Evolutionary conservation across 2,113 vertebrate genomes (phyloP).

Genomic region (zebrafish (Danio rerio)): DNA sequence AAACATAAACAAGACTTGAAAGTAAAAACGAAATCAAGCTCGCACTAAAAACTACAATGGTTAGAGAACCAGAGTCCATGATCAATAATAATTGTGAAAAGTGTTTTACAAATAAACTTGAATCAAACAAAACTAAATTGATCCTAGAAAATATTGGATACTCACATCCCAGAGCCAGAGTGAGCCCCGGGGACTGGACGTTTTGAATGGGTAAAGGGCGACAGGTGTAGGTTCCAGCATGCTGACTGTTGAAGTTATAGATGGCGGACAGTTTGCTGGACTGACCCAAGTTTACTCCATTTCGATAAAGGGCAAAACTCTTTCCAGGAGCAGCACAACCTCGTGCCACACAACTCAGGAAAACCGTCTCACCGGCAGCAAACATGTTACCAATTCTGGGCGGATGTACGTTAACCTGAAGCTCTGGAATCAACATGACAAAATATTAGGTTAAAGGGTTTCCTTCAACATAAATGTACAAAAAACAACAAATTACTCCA

Average conservation of each 20-base stretch:
- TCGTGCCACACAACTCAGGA: constrained; percentile 73
- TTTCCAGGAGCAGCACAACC: constrained; percentile 76
- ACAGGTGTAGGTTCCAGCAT: constrained; percentile 74
- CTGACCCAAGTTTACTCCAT: constrained; percentile 74
- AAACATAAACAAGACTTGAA: too few relatives aligned
- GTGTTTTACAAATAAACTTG: too few relatives aligned
- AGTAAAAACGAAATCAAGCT: too few relatives aligned
- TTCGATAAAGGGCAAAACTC: constrained; percentile 75
- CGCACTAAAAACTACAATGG: too few relatives aligned
- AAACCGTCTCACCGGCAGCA: constrained; percentile 75
- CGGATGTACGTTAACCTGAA: constrained; percentile 77
- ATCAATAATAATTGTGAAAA: too few relatives aligned
- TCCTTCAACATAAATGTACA: not conserved
- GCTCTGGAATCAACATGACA: constrained; percentile 65
- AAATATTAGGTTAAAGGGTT: too few relatives aligned
- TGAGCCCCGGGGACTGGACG: constrained; percentile 70
- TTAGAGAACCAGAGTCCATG: not conserved
- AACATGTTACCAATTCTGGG: constrained; percentile 72
- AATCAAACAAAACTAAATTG: too few relatives aligned
- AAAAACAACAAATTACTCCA: not conserved
- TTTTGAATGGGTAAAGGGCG: constrained; percentile 75
- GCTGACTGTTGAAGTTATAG: constrained; percentile 72
- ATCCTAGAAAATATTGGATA: constrained; percentile 25
- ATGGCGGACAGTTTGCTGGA: constrained; percentile 71
- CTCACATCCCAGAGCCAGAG: constrained; percentile 74